phyloP scores from a whole-genome alignment of 2,797 vertebrate species.

The Masticophis lateralis region DNA sequence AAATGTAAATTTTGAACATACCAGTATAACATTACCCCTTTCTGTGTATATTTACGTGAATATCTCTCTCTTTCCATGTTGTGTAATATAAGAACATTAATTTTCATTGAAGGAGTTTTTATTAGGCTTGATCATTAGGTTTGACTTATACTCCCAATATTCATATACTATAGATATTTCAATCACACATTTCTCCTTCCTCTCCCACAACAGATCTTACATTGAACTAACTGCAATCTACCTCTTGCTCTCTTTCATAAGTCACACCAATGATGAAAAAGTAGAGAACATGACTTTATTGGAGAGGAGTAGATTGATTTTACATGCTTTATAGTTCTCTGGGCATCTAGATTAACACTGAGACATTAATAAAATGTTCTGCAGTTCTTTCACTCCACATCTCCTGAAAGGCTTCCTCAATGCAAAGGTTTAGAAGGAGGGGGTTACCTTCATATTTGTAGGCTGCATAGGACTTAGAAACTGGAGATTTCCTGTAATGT shows the following conservation, averaged over 20 bases:
- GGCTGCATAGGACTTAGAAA: background rate
- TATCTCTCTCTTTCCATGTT: background rate
- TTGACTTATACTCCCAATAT: constrained; percentile 4
- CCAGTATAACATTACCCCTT: constrained; percentile 6
- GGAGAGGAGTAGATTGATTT: background rate
- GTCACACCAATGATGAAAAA: background rate
- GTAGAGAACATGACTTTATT: background rate
- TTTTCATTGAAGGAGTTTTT: background rate
- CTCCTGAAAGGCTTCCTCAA: background rate
- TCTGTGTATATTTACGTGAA: background rate
- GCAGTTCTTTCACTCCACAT: background rate
- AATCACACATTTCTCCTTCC: background rate
- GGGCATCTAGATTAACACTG: background rate
- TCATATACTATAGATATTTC: background rate
- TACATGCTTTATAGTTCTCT: background rate
- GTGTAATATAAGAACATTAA: background rate
- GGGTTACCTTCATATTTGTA: background rate
- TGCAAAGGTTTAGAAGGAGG: background rate
- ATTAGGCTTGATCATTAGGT: constrained; percentile 7
- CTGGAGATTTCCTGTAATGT: background rate
- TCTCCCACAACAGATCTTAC: background rate
- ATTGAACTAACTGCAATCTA: background rate
- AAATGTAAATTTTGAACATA: background rate
- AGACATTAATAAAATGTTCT: background rate
- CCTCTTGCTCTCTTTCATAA: background rate